Conservation (phyloP, 2,888 invertebrate genomes). For the Sminthurinus aureus region DNA sequence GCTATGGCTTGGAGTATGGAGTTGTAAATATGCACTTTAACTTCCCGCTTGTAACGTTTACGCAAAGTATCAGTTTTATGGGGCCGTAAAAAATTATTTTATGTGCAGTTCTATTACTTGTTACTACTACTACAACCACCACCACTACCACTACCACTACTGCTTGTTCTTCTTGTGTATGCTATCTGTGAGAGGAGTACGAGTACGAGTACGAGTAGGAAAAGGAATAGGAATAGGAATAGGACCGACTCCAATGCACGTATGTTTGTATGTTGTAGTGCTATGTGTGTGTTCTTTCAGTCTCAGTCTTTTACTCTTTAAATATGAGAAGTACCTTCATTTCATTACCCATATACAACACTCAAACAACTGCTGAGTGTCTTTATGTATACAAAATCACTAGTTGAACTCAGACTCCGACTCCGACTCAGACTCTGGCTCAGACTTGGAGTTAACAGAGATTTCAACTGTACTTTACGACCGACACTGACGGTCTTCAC, state of each 20-base stretch:
- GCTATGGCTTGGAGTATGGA: slow-evolving; percentile 6
- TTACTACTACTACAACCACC: neutral
- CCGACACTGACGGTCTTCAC: neutral
- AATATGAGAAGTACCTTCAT: slow-evolving; percentile 6
- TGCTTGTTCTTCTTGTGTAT: too few species aligned
- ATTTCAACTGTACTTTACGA: slow-evolving; percentile 10
- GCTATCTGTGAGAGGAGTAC: neutral
- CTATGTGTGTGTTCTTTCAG: neutral
- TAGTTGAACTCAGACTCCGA: neutral
- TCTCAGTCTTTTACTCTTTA: neutral
- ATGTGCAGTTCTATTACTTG: slow-evolving; percentile 55
- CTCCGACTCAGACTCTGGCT: neutral
- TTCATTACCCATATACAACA: neutral
- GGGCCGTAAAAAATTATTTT: slow-evolving; percentile 60
- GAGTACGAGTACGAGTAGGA: neutral
- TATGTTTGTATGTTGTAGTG: neutral
- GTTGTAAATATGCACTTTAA: slow-evolving; percentile 53
- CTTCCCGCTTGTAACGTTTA: slow-evolving; percentile 54
- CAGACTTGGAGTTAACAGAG: slow-evolving; percentile 6
- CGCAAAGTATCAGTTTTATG: slow-evolving; percentile 60
- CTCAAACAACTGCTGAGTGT: slow-evolving; percentile 2
- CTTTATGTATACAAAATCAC: neutral
- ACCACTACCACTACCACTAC: too few species aligned
- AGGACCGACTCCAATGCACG: neutral
- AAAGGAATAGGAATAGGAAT: too few species aligned